These are phyloP conservation scores for Phortica okadai DNA, from an alignment of 2,888 invertebrate species.

Conservation along the genomic window DNA sequence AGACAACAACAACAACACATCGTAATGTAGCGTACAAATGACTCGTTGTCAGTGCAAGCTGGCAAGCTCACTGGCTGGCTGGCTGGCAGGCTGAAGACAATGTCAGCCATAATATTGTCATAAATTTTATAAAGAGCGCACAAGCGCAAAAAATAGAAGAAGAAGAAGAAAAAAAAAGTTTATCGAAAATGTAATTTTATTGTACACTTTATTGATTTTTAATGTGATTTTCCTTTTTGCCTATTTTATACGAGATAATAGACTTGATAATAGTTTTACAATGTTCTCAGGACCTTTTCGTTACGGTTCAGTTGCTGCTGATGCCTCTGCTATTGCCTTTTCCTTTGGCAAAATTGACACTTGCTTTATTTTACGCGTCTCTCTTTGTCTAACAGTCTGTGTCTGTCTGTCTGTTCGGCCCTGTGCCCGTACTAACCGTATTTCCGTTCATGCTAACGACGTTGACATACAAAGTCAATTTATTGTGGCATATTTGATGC, in stretches of 20 bases:
- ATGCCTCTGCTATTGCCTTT: too few species aligned
- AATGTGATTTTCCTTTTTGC: slow-evolving; percentile 55
- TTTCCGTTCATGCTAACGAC: slow-evolving; percentile 32
- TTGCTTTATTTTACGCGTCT: too few species aligned
- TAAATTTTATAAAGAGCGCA: slow-evolving; percentile 2
- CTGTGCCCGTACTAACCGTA: not conserved
- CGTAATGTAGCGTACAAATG: not conserved
- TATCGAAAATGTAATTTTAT: slow-evolving; percentile 58
- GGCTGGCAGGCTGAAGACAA: not conserved
- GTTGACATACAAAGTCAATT: slow-evolving; percentile 61
- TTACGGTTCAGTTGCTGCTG: not conserved
- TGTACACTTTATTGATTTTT: slow-evolving; percentile 68
- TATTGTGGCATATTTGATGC: slow-evolving; percentile 69
- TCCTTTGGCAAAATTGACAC: too few species aligned
- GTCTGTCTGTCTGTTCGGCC: not conserved
- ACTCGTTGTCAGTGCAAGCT: not conserved
- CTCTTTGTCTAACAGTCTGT: too few species aligned
- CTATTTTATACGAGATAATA: slow-evolving; percentile 21
- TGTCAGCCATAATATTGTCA: slow-evolving; percentile 26
- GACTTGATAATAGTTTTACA: slow-evolving; percentile 57
- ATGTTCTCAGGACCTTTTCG: not conserved
- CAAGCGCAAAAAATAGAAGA: not conserved
- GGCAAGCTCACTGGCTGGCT: not conserved
- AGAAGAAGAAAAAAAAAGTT: not conserved
- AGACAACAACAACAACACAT: not conserved